Evolutionary conservation across 2,888 invertebrate species (phyloP).

Genomic region (Elegia similella): DNA sequence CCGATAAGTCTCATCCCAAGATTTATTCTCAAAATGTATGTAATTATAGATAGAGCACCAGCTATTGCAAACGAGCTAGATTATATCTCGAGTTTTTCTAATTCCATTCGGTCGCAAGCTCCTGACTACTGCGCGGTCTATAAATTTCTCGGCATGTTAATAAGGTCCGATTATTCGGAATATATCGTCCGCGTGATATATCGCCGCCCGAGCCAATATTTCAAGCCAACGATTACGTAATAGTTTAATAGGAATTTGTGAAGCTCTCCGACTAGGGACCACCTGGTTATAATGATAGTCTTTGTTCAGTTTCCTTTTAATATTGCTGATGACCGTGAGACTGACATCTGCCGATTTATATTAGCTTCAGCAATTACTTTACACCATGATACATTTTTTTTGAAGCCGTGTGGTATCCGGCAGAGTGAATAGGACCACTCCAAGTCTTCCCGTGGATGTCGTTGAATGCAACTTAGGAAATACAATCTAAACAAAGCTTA

Average conservation of each 20-base stretch:
- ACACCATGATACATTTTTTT: neutral
- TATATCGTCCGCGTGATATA: constrained; percentile 37
- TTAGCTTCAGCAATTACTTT: too few species aligned
- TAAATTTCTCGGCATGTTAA: constrained; percentile 44
- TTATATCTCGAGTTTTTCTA: neutral
- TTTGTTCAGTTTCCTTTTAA: neutral
- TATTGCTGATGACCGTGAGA: neutral
- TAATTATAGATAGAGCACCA: too few species aligned
- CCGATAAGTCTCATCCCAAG: too few species aligned
- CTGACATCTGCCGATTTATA: too few species aligned
- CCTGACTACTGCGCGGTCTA: constrained; percentile 15
- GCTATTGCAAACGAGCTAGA: neutral
- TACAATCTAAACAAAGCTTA: too few species aligned
- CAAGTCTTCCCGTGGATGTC: too few species aligned
- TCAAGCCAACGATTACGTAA: neutral
- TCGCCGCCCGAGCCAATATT: neutral
- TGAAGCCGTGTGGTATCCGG: too few species aligned
- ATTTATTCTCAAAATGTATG: too few species aligned
- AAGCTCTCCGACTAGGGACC: neutral
- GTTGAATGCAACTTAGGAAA: too few species aligned
- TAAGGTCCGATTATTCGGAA: constrained; percentile 40
- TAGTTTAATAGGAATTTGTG: constrained; percentile 9
- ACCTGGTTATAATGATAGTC: neutral
- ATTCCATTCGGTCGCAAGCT: neutral
- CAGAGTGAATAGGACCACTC: too few species aligned